Percentiles rank a stretch among this genome's conserved stretches.
Conservation (phyloP, 2,797 vertebrate species). For the Ctenochaetus hawaiiensis region DNA sequence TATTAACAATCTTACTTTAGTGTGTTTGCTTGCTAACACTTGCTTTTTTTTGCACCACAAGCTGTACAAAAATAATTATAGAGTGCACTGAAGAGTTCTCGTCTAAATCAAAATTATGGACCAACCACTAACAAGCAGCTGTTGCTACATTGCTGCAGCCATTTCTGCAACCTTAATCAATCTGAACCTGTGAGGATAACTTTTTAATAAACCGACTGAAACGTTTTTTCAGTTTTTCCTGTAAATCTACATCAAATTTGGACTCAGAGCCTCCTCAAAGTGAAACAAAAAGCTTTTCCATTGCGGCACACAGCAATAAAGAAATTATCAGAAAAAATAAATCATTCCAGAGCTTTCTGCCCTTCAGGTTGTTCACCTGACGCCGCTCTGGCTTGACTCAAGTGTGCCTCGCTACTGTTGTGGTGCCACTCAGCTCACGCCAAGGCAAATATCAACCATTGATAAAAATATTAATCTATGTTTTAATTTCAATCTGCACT, state of each 20-base stretch:
- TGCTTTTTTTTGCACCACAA: too few species aligned
- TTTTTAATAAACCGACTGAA: not conserved
- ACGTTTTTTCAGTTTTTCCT: not conserved
- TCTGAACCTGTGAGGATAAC: not conserved
- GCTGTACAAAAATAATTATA: too few species aligned
- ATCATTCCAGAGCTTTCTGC: not conserved
- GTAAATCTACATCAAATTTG: slow-evolving; percentile 6
- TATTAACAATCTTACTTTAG: too few species aligned
- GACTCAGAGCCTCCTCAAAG: not conserved
- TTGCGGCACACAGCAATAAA: not conserved
- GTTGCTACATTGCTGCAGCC: too few species aligned
- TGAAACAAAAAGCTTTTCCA: slow-evolving; percentile 1
- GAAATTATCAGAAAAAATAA: slow-evolving; percentile 49
- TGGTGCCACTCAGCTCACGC: slow-evolving; percentile 33
- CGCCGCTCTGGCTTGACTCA: slow-evolving; percentile 51
- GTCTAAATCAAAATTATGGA: too few species aligned
- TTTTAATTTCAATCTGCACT: slow-evolving; percentile 38
- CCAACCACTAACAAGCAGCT: too few species aligned
- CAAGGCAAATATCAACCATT: slow-evolving; percentile 57
- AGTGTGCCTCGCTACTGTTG: slow-evolving; percentile 47
- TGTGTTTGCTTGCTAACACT: too few species aligned
- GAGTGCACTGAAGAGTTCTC: too few species aligned
- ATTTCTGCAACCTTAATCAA: too few species aligned
- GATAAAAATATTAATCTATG: slow-evolving; percentile 56
- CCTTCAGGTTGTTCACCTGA: slow-evolving; percentile 50